phyloP scores from a whole-genome alignment of 2,113 vertebrate species.

The Clarias macrocephalus region DNA sequence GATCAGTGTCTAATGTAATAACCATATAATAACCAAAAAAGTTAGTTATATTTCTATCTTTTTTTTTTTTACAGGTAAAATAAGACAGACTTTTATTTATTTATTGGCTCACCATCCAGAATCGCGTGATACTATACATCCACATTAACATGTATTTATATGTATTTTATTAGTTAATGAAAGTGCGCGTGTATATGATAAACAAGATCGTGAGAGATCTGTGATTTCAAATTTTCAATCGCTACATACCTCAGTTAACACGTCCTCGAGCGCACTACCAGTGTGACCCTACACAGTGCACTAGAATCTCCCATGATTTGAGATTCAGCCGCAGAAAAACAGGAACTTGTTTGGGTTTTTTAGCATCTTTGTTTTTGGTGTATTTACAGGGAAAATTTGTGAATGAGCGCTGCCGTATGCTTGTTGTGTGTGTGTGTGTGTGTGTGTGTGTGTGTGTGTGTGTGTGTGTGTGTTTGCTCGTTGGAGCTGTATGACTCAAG shows the following conservation, averaged over 20 bases:
- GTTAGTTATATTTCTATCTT: no score
- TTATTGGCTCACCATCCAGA: no score
- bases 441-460: slow-evolving; percentile 24
- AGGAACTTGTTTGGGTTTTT: neutral
- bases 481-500: slow-evolving; percentile 16
- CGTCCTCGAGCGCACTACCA: neutral
- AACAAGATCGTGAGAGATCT: neutral
- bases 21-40: no score
- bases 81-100: no score
- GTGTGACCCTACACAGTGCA: neutral
- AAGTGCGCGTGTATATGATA: neutral
- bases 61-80: no score
- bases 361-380: no score
- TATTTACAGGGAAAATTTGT: neutral
- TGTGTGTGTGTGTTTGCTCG: neutral
- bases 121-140: neutral
- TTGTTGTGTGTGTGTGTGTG: neutral
- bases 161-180: neutral
- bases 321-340: neutral
- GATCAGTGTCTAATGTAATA: no score
- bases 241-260: neutral
- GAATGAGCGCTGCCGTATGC: neutral
- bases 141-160: neutral
- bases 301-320: neutral
- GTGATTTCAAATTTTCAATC: neutral